These are phyloP conservation scores for Oncopodura yosiiana DNA, from an alignment of 1,140 invertebrate genomes.

Conservation along the genomic window DNA sequence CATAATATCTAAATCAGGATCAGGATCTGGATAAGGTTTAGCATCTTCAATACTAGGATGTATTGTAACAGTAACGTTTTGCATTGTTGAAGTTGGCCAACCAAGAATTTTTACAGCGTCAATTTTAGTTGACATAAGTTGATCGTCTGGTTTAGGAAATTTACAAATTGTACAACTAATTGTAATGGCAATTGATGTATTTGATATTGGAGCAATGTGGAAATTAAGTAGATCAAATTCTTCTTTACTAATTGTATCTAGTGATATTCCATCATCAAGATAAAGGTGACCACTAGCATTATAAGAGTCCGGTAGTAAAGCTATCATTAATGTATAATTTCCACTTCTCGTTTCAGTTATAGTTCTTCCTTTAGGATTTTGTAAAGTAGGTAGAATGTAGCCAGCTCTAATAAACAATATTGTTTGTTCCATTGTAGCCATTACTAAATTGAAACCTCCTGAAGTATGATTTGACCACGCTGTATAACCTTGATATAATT, in stretches of 20 bases:
- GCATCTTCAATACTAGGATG: neutral
- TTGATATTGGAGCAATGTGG: neutral
- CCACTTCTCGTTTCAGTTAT: neutral
- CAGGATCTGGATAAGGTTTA: neutral
- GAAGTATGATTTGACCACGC: neutral
- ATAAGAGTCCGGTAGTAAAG: neutral
- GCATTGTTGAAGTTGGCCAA: neutral
- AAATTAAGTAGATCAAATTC: neutral
- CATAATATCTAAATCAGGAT: too few relatives aligned
- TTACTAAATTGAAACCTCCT: neutral
- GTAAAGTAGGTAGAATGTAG: constrained; percentile 16
- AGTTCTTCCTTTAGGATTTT: neutral
- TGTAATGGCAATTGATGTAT: too few relatives aligned
- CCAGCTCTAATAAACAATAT: constrained; percentile 20
- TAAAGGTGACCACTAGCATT: constrained; percentile 1
- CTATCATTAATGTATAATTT: constrained; percentile 14
- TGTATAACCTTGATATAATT: constrained; percentile 6
- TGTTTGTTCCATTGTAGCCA: neutral
- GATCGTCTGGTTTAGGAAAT: neutral
- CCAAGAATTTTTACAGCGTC: constrained; percentile 13
- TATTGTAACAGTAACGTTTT: neutral
- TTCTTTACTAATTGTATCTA: neutral
- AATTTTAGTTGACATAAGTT: constrained; percentile 6
- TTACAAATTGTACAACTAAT: neutral
- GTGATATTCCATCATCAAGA: constrained; percentile 15